These are phyloP conservation scores for Lymantria dispar DNA, from an alignment of 2,888 invertebrate species.

Conservation along the genomic window DNA sequence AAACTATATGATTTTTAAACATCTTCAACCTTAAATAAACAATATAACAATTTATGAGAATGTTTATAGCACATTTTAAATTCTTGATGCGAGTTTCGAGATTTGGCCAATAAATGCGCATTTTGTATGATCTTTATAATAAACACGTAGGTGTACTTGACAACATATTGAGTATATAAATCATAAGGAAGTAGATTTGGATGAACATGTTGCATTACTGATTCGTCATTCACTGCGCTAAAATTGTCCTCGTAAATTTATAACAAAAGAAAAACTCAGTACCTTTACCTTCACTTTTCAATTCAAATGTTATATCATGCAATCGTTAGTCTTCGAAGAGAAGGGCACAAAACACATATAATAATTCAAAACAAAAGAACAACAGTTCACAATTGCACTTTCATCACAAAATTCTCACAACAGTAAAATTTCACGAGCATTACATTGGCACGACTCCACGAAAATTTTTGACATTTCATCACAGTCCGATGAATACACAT, in stretches of 20 bases:
- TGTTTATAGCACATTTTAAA: neutral
- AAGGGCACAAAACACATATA: slow-evolving; percentile 26
- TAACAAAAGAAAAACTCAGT: slow-evolving; percentile 59
- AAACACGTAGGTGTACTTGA: neutral
- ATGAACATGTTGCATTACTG: slow-evolving; percentile 1
- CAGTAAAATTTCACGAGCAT: slow-evolving; percentile 58
- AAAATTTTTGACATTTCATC: slow-evolving; percentile 76
- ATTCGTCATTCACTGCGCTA: slow-evolving; percentile 2
- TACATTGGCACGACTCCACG: slow-evolving; percentile 64
- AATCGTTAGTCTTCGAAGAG: slow-evolving; percentile 33
- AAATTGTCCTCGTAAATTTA: slow-evolving; percentile 11
- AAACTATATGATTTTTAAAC: too few relatives aligned
- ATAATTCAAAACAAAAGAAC: slow-evolving; percentile 31
- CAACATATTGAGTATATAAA: neutral
- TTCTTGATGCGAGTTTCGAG: neutral
- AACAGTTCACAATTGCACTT: slow-evolving; percentile 47
- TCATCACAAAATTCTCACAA: slow-evolving; percentile 57
- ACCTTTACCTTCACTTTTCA: slow-evolving; percentile 59
- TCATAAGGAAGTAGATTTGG: slow-evolving; percentile 2
- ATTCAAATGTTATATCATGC: slow-evolving; percentile 61
- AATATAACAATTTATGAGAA: too few relatives aligned
- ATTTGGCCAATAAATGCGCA: neutral
- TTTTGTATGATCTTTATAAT: neutral
- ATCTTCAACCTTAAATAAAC: too few relatives aligned
- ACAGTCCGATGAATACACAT: slow-evolving; percentile 42